Conservation (phyloP, 1,140 invertebrate species). For the Brachionus sp. region DNA sequence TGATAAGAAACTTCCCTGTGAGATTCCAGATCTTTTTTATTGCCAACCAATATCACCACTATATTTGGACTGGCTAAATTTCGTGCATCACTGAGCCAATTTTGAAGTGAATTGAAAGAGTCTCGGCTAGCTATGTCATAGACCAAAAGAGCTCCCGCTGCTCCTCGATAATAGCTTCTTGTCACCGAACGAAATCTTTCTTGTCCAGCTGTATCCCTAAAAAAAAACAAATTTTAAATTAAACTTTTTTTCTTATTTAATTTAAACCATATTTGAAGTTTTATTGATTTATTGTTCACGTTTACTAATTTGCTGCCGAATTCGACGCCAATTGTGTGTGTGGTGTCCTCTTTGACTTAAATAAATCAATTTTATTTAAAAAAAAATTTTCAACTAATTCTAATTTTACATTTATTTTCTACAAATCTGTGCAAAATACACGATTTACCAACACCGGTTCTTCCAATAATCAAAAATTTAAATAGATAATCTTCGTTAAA, state of each 20-base stretch:
- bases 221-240: background rate
- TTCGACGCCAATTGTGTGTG: conserved; percentile 59
- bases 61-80: conserved; percentile 61
- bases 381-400: background rate
- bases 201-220: conserved; percentile 66
- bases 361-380: conserved; percentile 50
- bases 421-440: conserved; percentile 60
- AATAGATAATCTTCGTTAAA: conserved; percentile 69
- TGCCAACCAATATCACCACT: conserved; percentile 74
- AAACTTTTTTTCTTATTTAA: background rate
- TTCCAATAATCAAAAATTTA: conserved; percentile 79
- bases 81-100: conserved; percentile 59
- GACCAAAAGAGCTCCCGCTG: conserved; percentile 54
- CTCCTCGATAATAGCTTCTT: conserved; percentile 66
- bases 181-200: conserved; percentile 67
- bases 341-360: conserved; percentile 68
- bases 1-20: conserved; percentile 32
- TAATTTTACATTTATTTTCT: conserved; percentile 58
- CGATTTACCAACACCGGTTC: conserved; percentile 66
- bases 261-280: conserved; percentile 70
- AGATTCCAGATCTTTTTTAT: conserved; percentile 75
- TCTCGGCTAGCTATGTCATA: conserved; percentile 49
- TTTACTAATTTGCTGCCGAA: conserved; percentile 72
- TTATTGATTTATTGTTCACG: conserved; percentile 80
- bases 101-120: conserved; percentile 59